Evolutionary conservation across 1,140 invertebrate genomes (phyloP).

Genomic region (Steinernema feltiae): DNA sequence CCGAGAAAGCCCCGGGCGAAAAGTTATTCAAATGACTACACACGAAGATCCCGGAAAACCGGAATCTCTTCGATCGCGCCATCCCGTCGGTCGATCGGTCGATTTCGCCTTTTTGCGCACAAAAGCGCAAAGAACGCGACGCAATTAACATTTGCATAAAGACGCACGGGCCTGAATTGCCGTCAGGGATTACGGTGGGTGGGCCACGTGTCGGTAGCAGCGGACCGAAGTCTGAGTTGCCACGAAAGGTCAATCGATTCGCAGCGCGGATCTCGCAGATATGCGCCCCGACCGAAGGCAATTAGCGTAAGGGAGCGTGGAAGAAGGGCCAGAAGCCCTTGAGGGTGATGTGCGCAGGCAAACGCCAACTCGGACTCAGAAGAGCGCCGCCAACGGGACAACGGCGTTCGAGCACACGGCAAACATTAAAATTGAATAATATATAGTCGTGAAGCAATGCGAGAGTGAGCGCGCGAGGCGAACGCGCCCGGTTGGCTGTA

Average conservation of each 20-base stretch:
- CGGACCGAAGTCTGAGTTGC: neutral
- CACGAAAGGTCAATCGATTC: neutral
- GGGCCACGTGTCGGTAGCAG: neutral
- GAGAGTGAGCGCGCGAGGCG: slow-evolving; percentile 4
- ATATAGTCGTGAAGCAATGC: slow-evolving; percentile 8
- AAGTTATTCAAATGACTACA: neutral
- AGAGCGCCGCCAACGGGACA: neutral
- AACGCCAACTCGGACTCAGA: neutral
- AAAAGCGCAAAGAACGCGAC: too few relatives aligned
- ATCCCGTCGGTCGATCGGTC: neutral
- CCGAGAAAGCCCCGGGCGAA: slow-evolving; percentile 11
- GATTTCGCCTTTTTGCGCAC: neutral
- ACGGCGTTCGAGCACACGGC: slow-evolving; percentile 1
- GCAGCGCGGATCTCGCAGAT: neutral
- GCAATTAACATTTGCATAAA: neutral
- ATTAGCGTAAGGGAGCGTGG: neutral
- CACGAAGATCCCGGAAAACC: neutral
- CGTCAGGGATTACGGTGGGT: neutral
- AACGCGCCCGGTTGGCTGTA: neutral
- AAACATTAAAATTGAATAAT: slow-evolving; percentile 16
- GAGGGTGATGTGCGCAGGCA: neutral
- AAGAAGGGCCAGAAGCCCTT: neutral
- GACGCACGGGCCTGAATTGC: neutral
- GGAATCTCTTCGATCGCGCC: neutral
- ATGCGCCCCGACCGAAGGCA: neutral